A percentile compares a stretch with the other conserved stretches of the same genome.
These are phyloP conservation scores for Phalacrocorax brasilianus DNA, from an alignment of 2,113 vertebrate species.

Conservation along the genomic window DNA sequence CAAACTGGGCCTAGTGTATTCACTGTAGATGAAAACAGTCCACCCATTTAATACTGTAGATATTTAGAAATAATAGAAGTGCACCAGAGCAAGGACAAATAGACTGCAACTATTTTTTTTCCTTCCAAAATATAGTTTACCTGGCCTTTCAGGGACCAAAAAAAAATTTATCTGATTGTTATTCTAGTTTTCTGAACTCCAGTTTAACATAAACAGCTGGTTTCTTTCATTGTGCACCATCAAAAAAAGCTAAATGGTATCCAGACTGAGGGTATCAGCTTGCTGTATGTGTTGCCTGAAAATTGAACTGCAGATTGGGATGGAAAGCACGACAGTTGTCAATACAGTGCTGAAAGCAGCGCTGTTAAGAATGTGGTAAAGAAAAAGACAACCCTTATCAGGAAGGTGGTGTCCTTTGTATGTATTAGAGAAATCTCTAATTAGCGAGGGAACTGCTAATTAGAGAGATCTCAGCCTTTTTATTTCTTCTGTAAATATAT, in stretches of 20 bases:
- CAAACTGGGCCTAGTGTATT: neutral
- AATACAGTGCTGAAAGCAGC: neutral
- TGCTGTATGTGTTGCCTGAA: neutral
- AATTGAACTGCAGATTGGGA: neutral
- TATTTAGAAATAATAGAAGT: neutral
- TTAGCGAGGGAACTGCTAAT: too few relatives aligned
- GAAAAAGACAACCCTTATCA: neutral
- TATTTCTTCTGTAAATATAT: neutral
- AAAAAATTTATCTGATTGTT: neutral
- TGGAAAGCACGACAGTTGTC: neutral
- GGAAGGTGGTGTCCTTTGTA: neutral
- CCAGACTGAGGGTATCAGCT: neutral
- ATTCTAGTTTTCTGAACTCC: neutral
- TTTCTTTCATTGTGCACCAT: neutral
- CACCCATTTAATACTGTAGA: neutral
- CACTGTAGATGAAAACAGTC: neutral
- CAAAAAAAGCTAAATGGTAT: neutral
- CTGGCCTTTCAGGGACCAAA: neutral
- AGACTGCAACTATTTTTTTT: neutral
- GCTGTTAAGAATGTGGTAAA: neutral
- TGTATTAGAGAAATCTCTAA: too few relatives aligned
- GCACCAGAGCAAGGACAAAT: neutral
- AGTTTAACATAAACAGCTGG: neutral
- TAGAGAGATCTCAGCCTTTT: neutral
- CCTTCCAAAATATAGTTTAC: neutral